These are phyloP conservation scores for Drosophila prosaltans DNA, from an alignment of 1,140 invertebrate genomes.

Conservation along the genomic window DNA sequence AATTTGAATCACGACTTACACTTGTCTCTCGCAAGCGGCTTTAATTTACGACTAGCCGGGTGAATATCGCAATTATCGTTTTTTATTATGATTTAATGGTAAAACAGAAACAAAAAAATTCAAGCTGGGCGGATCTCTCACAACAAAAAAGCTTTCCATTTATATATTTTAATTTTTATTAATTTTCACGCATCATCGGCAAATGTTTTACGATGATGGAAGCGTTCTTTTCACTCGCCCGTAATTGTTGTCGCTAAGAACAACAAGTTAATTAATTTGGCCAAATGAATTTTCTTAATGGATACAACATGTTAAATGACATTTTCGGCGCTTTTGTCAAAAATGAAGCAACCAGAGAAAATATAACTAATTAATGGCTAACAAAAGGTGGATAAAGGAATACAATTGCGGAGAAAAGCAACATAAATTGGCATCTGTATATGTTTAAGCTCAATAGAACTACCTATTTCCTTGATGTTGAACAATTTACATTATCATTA, in stretches of 20 bases:
- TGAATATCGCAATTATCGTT: conserved; percentile 78
- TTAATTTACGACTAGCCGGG: conserved; percentile 71
- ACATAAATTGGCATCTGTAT: too few species aligned
- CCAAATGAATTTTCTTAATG: conserved; percentile 76
- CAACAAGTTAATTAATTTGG: conserved; percentile 80
- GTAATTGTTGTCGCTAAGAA: conserved; percentile 77
- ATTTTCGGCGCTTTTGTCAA: conserved; percentile 71
- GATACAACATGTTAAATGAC: conserved; percentile 77
- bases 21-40: conserved; percentile 67
- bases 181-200: conserved; percentile 76
- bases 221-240: conserved; percentile 76
- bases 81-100: conserved; percentile 80
- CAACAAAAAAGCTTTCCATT: conserved; percentile 36
- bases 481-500: too few species aligned
- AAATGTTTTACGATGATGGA: conserved; percentile 79
- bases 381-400: neutral
- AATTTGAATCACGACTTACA: conserved; percentile 80
- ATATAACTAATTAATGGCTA: neutral
- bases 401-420: neutral
- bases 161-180: conserved; percentile 64
- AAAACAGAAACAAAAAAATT: conserved; percentile 30
- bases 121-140: conserved; percentile 11
- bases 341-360: neutral
- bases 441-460: too few species aligned
- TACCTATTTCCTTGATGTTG: too few species aligned